phyloP scores from a whole-genome alignment of 2,888 invertebrate species.

The Coelinius sp. region DNA sequence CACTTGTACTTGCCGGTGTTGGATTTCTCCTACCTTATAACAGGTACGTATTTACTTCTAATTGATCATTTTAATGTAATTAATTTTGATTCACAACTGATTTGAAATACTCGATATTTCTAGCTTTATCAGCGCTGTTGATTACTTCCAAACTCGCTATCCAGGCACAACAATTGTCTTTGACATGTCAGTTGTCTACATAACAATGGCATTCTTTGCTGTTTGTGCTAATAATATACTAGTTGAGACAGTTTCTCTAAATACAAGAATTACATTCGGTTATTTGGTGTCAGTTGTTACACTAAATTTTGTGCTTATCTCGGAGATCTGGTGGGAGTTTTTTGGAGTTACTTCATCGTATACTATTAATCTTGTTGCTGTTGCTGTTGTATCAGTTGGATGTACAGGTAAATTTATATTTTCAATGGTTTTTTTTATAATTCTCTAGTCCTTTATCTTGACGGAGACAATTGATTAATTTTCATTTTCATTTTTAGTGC shows the following conservation, averaged over 20 bases:
- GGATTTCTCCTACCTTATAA: slow-evolving; percentile 94
- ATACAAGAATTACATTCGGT: slow-evolving; percentile 89
- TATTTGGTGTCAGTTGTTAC: slow-evolving; percentile 87
- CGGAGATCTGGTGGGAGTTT: slow-evolving; percentile 89
- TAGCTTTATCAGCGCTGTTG: slow-evolving; percentile 94
- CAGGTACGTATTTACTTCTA: slow-evolving; percentile 79
- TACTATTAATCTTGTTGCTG: slow-evolving; percentile 85
- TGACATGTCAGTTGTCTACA: slow-evolving; percentile 94
- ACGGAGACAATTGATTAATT: slow-evolving; percentile 1
- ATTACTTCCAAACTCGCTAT: slow-evolving; percentile 90
- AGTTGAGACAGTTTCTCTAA: slow-evolving; percentile 85
- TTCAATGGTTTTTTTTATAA: background rate
- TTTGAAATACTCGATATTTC: background rate
- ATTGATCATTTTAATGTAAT: no score
- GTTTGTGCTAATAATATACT: slow-evolving; percentile 89
- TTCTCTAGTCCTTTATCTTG: background rate
- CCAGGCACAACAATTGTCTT: slow-evolving; percentile 89
- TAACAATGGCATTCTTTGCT: slow-evolving; percentile 89
- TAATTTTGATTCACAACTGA: background rate
- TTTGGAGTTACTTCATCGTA: slow-evolving; percentile 86
- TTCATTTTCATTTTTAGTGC: slow-evolving; percentile 73
- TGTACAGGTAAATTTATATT: slow-evolving; percentile 78
- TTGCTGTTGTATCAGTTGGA: slow-evolving; percentile 88
- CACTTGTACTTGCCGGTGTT: slow-evolving; percentile 87
- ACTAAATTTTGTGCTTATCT: slow-evolving; percentile 86